phyloP scores from a whole-genome alignment of 1,140 invertebrate genomes.

The Zaprionus inermis region DNA sequence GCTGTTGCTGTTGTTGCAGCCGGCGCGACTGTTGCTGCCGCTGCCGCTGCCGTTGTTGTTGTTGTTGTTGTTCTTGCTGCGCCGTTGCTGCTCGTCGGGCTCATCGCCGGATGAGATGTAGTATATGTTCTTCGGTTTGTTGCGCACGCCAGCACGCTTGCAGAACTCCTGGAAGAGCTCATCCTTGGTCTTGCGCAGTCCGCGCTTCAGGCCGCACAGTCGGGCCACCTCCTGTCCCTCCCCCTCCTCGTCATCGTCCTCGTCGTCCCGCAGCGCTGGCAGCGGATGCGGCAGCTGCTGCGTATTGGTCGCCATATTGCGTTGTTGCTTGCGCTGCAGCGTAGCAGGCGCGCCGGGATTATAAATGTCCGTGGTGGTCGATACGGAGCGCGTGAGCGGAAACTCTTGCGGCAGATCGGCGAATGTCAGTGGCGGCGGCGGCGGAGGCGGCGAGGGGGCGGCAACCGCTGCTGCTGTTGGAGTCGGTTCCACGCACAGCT shows the following conservation, averaged over 20 bases:
- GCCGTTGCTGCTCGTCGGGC: constrained; percentile 4
- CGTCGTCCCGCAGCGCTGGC: constrained; percentile 15
- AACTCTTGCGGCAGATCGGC: constrained; percentile 78
- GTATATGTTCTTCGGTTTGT: constrained; percentile 80
- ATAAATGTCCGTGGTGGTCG: constrained; percentile 80
- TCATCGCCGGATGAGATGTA: constrained; percentile 68
- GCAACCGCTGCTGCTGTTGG: constrained; percentile 15
- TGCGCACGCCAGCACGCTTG: constrained; percentile 69
- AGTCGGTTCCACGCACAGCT: constrained; percentile 71
- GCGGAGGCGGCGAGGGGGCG: background rate
- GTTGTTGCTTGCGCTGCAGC: constrained; percentile 38
- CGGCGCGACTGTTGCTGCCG: background rate
- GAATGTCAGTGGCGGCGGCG: constrained; percentile 41
- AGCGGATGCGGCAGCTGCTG: constrained; percentile 12
- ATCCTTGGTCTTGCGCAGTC: constrained; percentile 79
- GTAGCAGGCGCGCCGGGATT: background rate
- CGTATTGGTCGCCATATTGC: constrained; percentile 70
- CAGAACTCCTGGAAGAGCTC: constrained; percentile 82
- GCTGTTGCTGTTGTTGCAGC: background rate
- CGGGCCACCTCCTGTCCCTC: constrained; percentile 36
- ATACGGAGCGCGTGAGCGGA: constrained; percentile 79
- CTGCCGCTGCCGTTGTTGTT: background rate
- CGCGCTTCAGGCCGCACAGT: constrained; percentile 72
- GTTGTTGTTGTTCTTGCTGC: constrained; percentile 16
- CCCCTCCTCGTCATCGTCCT: constrained; percentile 1